Percentiles rank a stretch among this genome's conserved stretches.
These are phyloP conservation scores for Phalloptychus januarius DNA, from an alignment of 2,797 vertebrate species.

Conservation along the genomic window DNA sequence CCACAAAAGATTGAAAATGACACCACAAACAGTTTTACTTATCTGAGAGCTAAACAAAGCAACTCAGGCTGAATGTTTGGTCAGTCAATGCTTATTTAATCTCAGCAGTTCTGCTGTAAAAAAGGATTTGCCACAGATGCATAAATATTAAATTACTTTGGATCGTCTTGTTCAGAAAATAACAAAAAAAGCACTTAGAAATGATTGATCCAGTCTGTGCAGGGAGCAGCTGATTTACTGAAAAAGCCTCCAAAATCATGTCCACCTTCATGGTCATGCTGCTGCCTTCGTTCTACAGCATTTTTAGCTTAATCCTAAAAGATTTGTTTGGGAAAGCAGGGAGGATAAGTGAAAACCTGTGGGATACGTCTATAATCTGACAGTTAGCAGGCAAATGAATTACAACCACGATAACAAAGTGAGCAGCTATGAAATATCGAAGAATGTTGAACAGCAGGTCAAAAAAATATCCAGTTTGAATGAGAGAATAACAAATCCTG, in stretches of 20 bases:
- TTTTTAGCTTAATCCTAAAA: background rate
- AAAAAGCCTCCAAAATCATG: background rate
- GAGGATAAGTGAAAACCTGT: background rate
- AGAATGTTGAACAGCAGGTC: background rate
- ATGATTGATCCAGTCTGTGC: background rate
- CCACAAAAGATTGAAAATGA: conserved; percentile 24
- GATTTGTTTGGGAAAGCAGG: background rate
- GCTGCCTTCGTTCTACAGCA: background rate
- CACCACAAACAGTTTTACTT: conserved; percentile 32
- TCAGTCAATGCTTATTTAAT: conserved; percentile 23
- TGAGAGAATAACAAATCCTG: background rate
- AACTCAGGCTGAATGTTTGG: conserved; percentile 1
- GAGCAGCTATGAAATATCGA: conserved; percentile 4
- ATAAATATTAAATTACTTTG: conserved; percentile 33
- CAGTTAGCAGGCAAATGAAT: conserved; percentile 6
- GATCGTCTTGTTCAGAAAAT: background rate
- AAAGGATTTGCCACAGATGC: conserved; percentile 9
- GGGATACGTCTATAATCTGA: background rate
- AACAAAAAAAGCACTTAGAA: background rate
- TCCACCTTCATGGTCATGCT: background rate
- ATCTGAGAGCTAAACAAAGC: conserved; percentile 30
- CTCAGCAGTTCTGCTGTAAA: conserved; percentile 10
- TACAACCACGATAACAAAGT: background rate
- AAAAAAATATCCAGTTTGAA: background rate
- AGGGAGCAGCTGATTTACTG: background rate